Evolutionary conservation across 2,797 vertebrate genomes (phyloP).

Genomic region (Poliocrania exsul): DNA sequence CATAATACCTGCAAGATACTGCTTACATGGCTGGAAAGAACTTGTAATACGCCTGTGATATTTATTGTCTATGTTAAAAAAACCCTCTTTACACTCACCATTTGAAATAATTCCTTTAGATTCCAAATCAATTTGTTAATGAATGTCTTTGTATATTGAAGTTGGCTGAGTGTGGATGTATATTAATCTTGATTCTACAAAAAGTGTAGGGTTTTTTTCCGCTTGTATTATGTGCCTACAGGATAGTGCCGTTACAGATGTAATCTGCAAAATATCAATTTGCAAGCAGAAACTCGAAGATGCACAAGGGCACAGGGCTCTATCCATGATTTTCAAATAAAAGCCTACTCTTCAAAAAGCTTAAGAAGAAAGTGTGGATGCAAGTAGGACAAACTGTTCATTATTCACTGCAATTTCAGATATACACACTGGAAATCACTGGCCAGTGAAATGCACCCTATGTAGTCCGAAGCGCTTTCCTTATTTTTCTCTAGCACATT

Average conservation of each 20-base stretch:
- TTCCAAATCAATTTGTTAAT: background rate
- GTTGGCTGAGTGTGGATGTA: background rate
- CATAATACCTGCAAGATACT: background rate
- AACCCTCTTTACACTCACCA: background rate
- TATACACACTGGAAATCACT: background rate
- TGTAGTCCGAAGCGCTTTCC: background rate
- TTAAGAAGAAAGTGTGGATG: background rate
- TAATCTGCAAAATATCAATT: background rate
- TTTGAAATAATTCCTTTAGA: background rate
- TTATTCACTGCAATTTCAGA: background rate
- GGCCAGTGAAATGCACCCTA: background rate
- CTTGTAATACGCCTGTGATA: background rate
- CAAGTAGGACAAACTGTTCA: background rate
- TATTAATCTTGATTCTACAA: background rate
- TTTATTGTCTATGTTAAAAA: background rate
- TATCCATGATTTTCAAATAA: background rate
- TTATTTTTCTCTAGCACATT: background rate
- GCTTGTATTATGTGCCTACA: background rate
- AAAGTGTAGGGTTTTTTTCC: fast-evolving
- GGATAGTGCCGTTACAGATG: background rate
- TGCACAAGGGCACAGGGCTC: background rate
- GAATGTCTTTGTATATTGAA: background rate
- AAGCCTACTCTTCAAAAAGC: background rate
- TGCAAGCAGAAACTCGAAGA: background rate
- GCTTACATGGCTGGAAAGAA: background rate